Evolutionary conservation across 2,113 vertebrate genomes (phyloP), one percentile per base, ranked within the genome.

Genomic region (Phalacrocorax pelagicus): DNA sequence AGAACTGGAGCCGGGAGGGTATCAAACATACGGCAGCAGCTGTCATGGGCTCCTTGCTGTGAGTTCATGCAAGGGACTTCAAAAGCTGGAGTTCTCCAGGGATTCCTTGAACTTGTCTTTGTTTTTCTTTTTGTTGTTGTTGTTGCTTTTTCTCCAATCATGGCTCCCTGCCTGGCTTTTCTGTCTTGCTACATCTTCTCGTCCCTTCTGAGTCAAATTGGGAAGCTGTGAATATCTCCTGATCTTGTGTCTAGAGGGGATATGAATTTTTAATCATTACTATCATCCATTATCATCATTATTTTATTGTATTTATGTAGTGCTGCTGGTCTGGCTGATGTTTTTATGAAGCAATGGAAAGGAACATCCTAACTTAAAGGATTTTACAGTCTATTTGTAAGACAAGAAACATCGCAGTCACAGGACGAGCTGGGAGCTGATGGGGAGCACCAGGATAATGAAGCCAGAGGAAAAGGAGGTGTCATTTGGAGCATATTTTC

Each of bases 11-110:
- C 93, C 4, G 3, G 61, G 70, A 89, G 83, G 86, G 83, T 61
- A 78, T 49, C 93, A 80, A 51, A 72, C 75, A 65, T 90, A 66
- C 0, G 14, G 74, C 67, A 92, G 94, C 86, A 81, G 95, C 96
- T 96, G 96, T 85, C 93, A 94, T 7, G 0, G 65, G 69, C 77
- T 88, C 70, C 96, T 96, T 55, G 27, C 92, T 94, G 83, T 12
- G 19, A 69, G 42, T 66, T 75, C 79, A 66, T 65, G 58, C 57
- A 42, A 84, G 77, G 59, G 26, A 95, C 94, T 94, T 97, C 96
- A 97, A 96, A 96, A 81, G 82, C 80, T 81, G 66, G 20, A 81
- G 40, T 58, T 94, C 96, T 90, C 89, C 92, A 93, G 96, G 93
- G 95, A 95, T 90, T 95, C 82, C 94, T 96, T 91, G 63, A 95